Evolutionary conservation across 2,113 vertebrate species (phyloP), one percentile per base, ranked within the genome.

Genomic region (Scartelaos histophorus): DNA sequence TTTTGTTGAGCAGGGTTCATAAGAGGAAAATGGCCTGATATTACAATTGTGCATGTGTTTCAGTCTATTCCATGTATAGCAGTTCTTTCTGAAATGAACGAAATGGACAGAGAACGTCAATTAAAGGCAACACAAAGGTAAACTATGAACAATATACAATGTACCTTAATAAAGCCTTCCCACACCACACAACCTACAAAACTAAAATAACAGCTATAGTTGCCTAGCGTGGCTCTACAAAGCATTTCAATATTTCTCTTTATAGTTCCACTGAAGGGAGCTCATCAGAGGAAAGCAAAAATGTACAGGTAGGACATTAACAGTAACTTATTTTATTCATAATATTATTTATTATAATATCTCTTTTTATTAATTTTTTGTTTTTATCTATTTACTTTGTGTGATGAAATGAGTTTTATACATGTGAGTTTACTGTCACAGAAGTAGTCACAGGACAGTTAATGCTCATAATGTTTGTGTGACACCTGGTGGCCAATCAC

Each of bases 201-300:
- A 38, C 5, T 7, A 38, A 16, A 51, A 51, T 16, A 51, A 5
- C 7, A 51, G 47, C 17, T 17, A 19, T 17, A 19, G 47, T 17
- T 17, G 16, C 47, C 4, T 17, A 17, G 6, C 0, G 10, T 17
- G 6, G 17, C 16, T 5, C 4, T 17, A 49, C 5, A 0, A 49
- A 49, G 38, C 3, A 9, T 45, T 7, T 1, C 17, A 7, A 0
- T 45, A 51, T 24, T 66, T 85, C 16, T 76, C 82, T 0, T 92
- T 93, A 80, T 90, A 96, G 96, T 85, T 83, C 81, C 21, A 84
- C 76, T 66, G 90, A 83, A 0, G 95, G 86, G 85, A 93, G 93
- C 68, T 81, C 91, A 60, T 90, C 87, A 75, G 57, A 91, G 81
- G 92, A 90, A 71, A 92, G 91, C 68, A 47, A 80, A 13, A 71